A percentile compares a stretch with the other conserved stretches of the same genome.
These are phyloP conservation scores for Chloroceryle aenea DNA, from an alignment of 2,113 vertebrate genomes.

Conservation along the genomic window DNA sequence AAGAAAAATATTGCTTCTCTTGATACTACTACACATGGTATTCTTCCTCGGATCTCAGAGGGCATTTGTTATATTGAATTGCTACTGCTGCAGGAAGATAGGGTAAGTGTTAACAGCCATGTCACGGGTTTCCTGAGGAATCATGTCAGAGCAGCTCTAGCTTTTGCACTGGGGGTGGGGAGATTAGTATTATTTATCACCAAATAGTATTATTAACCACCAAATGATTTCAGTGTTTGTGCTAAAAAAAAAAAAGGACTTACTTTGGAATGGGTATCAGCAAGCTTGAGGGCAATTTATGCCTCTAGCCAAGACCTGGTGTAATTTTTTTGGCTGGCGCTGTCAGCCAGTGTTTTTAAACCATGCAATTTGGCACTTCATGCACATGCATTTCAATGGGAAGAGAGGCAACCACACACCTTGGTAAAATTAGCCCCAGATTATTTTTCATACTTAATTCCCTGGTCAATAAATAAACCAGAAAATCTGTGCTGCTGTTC, in stretches of 20 bases:
- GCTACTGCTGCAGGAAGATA: background rate
- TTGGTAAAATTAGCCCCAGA: background rate
- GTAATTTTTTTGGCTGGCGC: background rate
- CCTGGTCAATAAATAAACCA: background rate
- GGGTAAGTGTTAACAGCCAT: background rate
- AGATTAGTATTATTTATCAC: background rate
- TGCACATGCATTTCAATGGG: background rate
- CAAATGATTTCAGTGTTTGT: background rate
- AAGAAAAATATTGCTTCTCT: background rate
- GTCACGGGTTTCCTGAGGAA: background rate
- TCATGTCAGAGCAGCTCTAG: background rate
- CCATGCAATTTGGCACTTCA: background rate
- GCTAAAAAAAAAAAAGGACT: background rate
- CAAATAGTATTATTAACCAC: background rate
- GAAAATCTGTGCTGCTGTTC: background rate
- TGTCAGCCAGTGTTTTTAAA: background rate
- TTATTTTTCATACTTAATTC: background rate
- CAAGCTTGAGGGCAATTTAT: background rate
- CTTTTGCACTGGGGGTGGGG: background rate
- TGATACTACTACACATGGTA: background rate
- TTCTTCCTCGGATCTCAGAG: background rate
- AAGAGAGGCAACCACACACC: background rate
- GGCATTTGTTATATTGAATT: background rate
- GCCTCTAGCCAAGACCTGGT: background rate
- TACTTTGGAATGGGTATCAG: background rate